Base-by-base conservation (phyloP, 2,797 vertebrate genomes). In the Simalia tracyae region DNA sequence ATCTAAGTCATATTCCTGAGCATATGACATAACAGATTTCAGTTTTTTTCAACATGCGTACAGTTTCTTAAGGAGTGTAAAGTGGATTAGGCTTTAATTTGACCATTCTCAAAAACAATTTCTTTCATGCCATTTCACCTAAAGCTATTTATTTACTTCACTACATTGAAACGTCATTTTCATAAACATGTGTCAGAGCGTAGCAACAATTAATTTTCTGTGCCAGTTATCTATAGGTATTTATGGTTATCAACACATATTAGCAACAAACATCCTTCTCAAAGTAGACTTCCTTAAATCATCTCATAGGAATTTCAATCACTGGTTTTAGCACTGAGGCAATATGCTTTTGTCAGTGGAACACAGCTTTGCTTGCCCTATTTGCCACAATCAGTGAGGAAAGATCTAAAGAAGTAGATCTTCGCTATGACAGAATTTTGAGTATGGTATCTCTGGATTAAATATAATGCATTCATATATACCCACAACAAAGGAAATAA, bases 261-360 rank as follows among this genome's bases (percentile, higher is more conserved):
- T 68, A 92, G 91, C 63, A 89, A 31, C 31, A 59, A 17, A 92
- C 63, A 81, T 10, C 84, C 84, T 54, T 68, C 88, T 94, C 76
- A 89, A 94, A 89, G 0, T 60, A 15, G 46, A n/a, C 12, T 66
- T 60, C 94, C 86, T 91, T 89, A 36, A 85, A 46, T 91, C 56
- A 92, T 19, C 31, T 42, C 57, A n/a, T 2, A 19, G 66, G 59
- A 76, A 87, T 42, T n/a, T 31, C n/a, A 63, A 9, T 36, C 15
- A 42, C 64, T 61, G 84, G 17, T 22, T 4, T 11, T 17, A 92
- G 4, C 2, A 31, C 24, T 76, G 84, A 46, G 22, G 24, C 64
- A 81, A 87, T 36, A 81, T 2, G 24, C 36, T 63, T 22, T 1
- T 72, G 24, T 87, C 89, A 93, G 50, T 94, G 87, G 42, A 68